phyloP scores from a whole-genome alignment of 1,140 invertebrate genomes.

The Sweltsa coloradensis region DNA sequence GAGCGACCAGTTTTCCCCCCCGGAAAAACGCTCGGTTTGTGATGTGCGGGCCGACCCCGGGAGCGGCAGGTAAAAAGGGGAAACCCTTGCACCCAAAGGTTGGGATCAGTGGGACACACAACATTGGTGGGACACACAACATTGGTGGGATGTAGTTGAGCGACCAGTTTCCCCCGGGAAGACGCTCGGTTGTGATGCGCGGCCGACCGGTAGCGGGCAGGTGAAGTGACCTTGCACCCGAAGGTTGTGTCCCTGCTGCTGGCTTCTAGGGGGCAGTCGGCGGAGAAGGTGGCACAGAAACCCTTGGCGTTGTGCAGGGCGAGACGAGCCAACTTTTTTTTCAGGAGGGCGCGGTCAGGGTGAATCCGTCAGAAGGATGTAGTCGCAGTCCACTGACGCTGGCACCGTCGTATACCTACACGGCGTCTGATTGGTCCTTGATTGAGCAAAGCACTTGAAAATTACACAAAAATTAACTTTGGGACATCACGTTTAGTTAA shows the following conservation, averaged over 20 bases:
- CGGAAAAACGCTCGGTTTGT: conserved; percentile 73
- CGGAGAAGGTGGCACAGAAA: conserved; percentile 86
- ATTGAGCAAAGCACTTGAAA: too few relatives aligned
- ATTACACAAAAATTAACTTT: too few relatives aligned
- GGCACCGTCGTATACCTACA: conserved; percentile 76
- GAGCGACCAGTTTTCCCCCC: conserved; percentile 88
- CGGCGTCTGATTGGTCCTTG: too few relatives aligned
- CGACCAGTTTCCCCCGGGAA: conserved; percentile 86
- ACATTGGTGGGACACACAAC: too few relatives aligned
- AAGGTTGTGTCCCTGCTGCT: conserved; percentile 85
- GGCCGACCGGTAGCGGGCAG: conserved; percentile 83
- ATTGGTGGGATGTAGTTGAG: conserved; percentile 82
- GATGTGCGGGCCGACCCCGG: conserved; percentile 63
- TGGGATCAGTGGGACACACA: too few relatives aligned
- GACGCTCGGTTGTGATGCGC: conserved; percentile 71
- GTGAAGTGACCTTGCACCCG: conserved; percentile 82
- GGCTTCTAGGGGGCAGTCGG: too few relatives aligned
- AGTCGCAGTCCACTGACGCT: conserved; percentile 72
- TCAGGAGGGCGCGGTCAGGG: conserved; percentile 61
- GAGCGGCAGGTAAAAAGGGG: too few relatives aligned
- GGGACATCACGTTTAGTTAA: too few relatives aligned
- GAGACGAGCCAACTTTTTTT: conserved; percentile 81
- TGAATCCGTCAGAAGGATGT: conserved; percentile 82
- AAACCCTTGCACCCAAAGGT: too few relatives aligned
- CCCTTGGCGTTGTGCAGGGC: conserved; percentile 69